Evolutionary conservation across 2,113 vertebrate species (phyloP).

Genomic region (Cygnus atratus): DNA sequence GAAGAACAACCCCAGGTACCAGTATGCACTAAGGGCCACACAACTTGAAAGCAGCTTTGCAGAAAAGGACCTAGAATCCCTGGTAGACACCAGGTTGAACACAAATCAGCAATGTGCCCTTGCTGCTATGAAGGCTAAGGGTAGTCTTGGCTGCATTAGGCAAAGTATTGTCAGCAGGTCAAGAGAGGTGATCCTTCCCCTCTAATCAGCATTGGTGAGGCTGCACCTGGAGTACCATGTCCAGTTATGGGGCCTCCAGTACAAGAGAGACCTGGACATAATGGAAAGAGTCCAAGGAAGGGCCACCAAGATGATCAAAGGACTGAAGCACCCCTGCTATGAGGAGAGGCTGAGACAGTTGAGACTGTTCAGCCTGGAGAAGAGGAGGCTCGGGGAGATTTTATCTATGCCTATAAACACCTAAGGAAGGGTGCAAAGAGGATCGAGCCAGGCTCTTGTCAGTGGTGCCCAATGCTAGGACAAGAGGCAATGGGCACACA

Average conservation of each 20-base stretch:
- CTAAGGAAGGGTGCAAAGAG: background rate
- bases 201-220: no score
- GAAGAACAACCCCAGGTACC: background rate
- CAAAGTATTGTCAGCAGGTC: no score
- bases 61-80: background rate
- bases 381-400: background rate
- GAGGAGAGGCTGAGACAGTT: background rate
- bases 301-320: background rate
- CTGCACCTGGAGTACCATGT: no score
- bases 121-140: background rate
- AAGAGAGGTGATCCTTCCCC: no score
- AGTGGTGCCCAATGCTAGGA: no score
- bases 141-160: no score
- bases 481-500: no score
- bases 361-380: background rate
- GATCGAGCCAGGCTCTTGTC: no score
- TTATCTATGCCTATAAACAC: background rate
- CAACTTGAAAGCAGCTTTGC: background rate
- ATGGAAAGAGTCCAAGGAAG: background rate
- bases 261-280: background rate
- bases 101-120: no score
- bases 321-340: background rate
- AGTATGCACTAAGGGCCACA: background rate
- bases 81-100: no score
- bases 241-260: background rate